Base-by-base conservation (phyloP, 2,113 vertebrate genomes). In the Channa argus region DNA sequence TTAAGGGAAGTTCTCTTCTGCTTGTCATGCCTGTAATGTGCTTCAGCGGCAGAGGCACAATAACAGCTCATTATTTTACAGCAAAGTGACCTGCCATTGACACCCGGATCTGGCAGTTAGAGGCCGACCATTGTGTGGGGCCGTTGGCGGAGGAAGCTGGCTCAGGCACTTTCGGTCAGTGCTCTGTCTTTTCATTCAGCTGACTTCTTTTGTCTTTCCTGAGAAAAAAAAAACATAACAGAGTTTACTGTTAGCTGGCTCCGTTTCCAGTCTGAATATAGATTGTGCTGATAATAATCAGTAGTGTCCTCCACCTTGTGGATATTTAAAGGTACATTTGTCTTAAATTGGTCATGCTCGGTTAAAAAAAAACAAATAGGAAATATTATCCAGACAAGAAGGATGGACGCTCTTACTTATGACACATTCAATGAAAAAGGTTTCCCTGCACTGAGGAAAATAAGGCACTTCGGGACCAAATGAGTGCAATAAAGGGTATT, bases 41-140 rank as follows among this genome's bases (percentile, higher is more conserved):
- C 63, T 68, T 76, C 39, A 24, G 2, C 4, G 10, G 44, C 52
- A 63, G 68, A 49, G 24, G 34, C 5, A 5, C 34, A n/a, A 3
- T 12, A 34, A 8, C 14, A 13, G 44, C 67, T 81, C 47, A 63
- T 75, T 70, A 71, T 44, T 82, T 50, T 11, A 13, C 52, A 5
- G 54, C 33, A 1, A 34, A 8, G 36, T 60, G 73, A 71, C 60
- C 63, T 15, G 2, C 6, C 5, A 13, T 4, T 69, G 80, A 66
- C 63, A 52, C 49, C 4, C 36, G 12, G 15, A 39, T 24, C 9
- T 10, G 63, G 15, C 56, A 52, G 8, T 81, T 56, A 37, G 53
- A 24, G 36, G 34, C 14, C 41, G 67, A 43, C 61, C 38, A 82
- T 89, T 89, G 83, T 90, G 71, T n/a, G 0, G 14, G 44, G 50